A percentile compares a stretch with the other conserved stretches of the same genome.
Conservation (phyloP, 2,113 vertebrate species). For the Anhinga anhinga region DNA sequence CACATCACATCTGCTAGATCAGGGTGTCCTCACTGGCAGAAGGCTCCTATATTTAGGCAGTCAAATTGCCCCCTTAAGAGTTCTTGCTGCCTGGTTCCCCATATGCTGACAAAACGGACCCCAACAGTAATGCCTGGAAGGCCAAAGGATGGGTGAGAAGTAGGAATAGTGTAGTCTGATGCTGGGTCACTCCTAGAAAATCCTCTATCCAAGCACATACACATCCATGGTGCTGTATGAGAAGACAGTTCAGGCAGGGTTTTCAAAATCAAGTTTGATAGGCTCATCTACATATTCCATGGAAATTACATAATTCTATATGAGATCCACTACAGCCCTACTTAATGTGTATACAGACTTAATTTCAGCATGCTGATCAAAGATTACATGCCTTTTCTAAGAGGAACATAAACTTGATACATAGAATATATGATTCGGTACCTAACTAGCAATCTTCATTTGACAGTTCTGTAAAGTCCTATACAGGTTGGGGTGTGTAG, state of each 20-base stretch:
- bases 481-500: rapidly evolving
- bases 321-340: not conserved
- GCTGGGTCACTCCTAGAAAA: not conserved
- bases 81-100: not conserved
- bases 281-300: not conserved
- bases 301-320: not conserved
- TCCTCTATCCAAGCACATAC: not conserved
- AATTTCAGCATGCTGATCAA: not conserved
- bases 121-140: not conserved
- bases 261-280: not conserved
- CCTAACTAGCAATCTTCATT: not conserved
- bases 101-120: not conserved
- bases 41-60: not conserved
- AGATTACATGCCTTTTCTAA: not conserved
- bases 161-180: not conserved
- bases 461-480: not conserved
- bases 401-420: not conserved
- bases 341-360: not conserved
- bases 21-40: not conserved
- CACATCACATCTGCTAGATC: not conserved
- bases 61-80: not conserved
- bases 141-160: not conserved
- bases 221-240: not conserved
- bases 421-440: not conserved
- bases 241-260: not conserved